phyloP scores from a whole-genome alignment of 2,113 vertebrate species.

The Pseudorasbora parva region DNA sequence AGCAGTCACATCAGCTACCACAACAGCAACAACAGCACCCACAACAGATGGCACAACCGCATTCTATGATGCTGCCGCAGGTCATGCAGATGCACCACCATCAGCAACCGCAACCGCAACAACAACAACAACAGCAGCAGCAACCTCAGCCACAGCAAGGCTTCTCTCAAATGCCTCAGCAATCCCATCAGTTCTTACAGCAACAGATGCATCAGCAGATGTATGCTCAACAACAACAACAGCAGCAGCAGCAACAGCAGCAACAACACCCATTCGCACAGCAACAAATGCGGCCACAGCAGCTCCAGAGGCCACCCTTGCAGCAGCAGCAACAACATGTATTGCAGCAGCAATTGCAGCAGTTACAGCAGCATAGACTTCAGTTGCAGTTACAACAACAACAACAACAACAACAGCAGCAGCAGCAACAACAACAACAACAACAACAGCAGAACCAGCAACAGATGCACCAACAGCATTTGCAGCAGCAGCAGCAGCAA shows the following conservation, averaged over 20 bases:
- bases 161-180: conserved; percentile 73
- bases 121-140: conserved; percentile 60
- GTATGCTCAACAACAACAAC: conserved; percentile 74
- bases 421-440: conserved; percentile 77
- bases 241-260: conserved; percentile 75
- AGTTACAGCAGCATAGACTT: conserved; percentile 82
- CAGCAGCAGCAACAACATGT: conserved; percentile 69
- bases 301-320: conserved; percentile 76
- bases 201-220: conserved; percentile 76
- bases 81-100: conserved; percentile 76
- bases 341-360: conserved; percentile 73
- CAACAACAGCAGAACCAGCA: conserved; percentile 71
- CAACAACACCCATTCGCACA: conserved; percentile 74
- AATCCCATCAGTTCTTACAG: conserved; percentile 75
- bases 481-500: conserved; percentile 76
- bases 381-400: conserved; percentile 77
- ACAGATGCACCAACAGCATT: conserved; percentile 77
- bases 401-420: conserved; percentile 73
- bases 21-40: conserved; percentile 73
- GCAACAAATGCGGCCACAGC: conserved; percentile 72
- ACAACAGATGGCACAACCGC: conserved; percentile 79
- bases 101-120: conserved; percentile 73
- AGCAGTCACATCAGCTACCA: conserved; percentile 79
- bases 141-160: conserved; percentile 71
- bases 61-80: conserved; percentile 77